Conservation (phyloP, 2,888 invertebrate genomes). For the Agonopterix subpropinquella region DNA sequence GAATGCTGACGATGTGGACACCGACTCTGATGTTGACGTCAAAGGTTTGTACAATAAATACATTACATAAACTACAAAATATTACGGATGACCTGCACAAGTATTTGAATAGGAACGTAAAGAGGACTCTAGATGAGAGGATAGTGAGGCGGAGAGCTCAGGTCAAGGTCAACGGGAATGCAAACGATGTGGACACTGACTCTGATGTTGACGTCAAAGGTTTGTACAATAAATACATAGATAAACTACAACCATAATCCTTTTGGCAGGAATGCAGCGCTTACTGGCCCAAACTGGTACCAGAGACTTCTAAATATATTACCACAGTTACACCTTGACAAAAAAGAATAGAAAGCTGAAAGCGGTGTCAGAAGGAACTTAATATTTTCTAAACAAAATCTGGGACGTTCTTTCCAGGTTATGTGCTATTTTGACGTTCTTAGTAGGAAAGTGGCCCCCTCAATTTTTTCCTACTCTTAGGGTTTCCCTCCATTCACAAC, state of each 20-base stretch:
- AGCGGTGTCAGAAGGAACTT: too few species aligned
- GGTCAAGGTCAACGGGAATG: conserved; percentile 57
- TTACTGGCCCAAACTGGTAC: too few species aligned
- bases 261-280: too few species aligned
- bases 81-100: conserved; percentile 87
- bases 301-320: too few species aligned
- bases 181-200: conserved; percentile 66
- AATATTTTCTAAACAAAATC: too few species aligned
- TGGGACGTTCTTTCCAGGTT: too few species aligned
- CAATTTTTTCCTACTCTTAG: too few species aligned
- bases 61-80: conserved; percentile 29
- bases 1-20: conserved; percentile 61
- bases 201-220: conserved; percentile 67
- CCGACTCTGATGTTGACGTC: conserved; percentile 65
- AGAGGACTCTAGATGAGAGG: conserved; percentile 89
- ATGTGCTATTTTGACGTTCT: too few species aligned
- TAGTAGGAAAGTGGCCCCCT: too few species aligned
- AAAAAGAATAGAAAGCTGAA: too few species aligned
- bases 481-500: too few species aligned
- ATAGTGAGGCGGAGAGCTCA: conserved; percentile 75
- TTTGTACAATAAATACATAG: conserved; percentile 11
- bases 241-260: conserved; percentile 26
- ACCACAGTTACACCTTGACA: too few species aligned
- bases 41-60: conserved; percentile 38
- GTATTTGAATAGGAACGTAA: conserved; percentile 86